Evolutionary conservation across 2,888 invertebrate genomes (phyloP).

Genomic region (Prenolepis imparis): DNA sequence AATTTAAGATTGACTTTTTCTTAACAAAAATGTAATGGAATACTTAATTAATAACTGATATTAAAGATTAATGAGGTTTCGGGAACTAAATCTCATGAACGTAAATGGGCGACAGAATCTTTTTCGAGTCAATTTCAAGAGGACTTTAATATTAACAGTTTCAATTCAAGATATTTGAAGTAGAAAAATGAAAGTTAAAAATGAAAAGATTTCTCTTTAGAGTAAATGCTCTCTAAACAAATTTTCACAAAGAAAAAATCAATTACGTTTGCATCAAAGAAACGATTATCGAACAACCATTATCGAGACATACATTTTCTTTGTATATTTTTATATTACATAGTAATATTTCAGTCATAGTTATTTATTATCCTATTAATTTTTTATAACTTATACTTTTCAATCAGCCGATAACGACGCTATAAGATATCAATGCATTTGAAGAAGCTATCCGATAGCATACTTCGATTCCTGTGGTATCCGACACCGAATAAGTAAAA

Average conservation of each 20-base stretch:
- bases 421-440: neutral
- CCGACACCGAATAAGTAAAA: slow-evolving; percentile 16
- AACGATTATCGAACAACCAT: neutral
- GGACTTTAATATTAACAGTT: slow-evolving; percentile 29
- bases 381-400: neutral
- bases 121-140: slow-evolving; percentile 22
- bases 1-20: slow-evolving; percentile 42
- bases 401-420: neutral
- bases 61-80: slow-evolving; percentile 40
- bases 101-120: slow-evolving; percentile 2
- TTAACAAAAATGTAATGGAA: slow-evolving; percentile 41
- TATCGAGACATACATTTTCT: neutral
- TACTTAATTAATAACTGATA: slow-evolving; percentile 42
- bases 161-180: slow-evolving; percentile 28
- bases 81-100: slow-evolving; percentile 16
- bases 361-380: neutral
- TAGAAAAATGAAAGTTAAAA: neutral
- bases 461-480: neutral
- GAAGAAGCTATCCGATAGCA: neutral
- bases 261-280: neutral
- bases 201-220: neutral
- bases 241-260: neutral
- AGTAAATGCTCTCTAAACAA: neutral
- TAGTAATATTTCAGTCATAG: neutral
- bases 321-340: neutral